These are phyloP conservation scores for Sebastes alutus DNA, from an alignment of 2,797 vertebrate genomes.

Conservation along the genomic window DNA sequence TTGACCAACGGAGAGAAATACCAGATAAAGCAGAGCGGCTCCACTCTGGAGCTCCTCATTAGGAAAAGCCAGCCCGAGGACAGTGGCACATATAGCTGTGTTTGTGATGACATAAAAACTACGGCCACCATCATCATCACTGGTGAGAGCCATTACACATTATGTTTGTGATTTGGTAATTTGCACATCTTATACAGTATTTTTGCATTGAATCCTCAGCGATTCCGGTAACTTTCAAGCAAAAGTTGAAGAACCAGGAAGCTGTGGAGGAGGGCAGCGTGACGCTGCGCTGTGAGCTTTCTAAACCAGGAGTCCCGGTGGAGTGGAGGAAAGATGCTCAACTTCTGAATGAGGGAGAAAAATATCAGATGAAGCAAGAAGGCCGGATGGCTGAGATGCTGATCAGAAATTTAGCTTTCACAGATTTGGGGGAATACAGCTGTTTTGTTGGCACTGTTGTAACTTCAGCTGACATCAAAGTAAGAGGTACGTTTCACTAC, in stretches of 20 bases:
- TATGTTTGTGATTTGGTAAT: not conserved
- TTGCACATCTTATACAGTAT: not conserved
- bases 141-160: conserved; percentile 68
- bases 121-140: conserved; percentile 81
- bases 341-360: conserved; percentile 71
- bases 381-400: conserved; percentile 81
- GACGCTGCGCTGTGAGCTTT: conserved; percentile 84
- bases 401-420: conserved; percentile 75
- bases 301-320: conserved; percentile 77
- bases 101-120: conserved; percentile 80
- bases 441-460: conserved; percentile 73
- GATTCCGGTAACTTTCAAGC: conserved; percentile 84
- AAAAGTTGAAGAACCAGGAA: conserved; percentile 85
- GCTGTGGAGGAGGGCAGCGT: conserved; percentile 76
- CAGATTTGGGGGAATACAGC: conserved; percentile 79
- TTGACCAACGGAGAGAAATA: conserved; percentile 73
- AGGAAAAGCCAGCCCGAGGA: conserved; percentile 81
- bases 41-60: conserved; percentile 75
- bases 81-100: conserved; percentile 83
- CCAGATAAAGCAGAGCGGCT: conserved; percentile 79
- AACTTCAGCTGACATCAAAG: conserved; percentile 79
- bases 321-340: conserved; percentile 85
- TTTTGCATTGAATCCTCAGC: conserved; percentile 68
- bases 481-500: conserved; percentile 74
- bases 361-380: conserved; percentile 82